These are phyloP conservation scores for Rhagophthalmus giganteus DNA, from an alignment of 2,888 invertebrate species.

Conservation along the genomic window DNA sequence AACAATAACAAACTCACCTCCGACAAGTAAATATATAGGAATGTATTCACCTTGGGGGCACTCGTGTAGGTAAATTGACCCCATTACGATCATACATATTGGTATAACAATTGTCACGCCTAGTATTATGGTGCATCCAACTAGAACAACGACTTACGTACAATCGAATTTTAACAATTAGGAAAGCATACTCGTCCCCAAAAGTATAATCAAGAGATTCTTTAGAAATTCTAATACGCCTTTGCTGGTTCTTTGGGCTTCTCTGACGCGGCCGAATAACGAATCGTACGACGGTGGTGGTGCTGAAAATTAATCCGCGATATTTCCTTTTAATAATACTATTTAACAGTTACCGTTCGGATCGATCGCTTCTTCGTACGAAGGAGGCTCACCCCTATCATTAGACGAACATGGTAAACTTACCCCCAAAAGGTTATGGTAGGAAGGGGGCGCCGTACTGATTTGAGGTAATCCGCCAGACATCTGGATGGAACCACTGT, in stretches of 20 bases:
- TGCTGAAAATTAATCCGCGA: slow-evolving; percentile 48
- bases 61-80: slow-evolving; percentile 64
- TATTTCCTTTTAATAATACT: neutral
- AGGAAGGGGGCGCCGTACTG: slow-evolving; percentile 39
- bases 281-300: slow-evolving; percentile 71
- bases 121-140: slow-evolving; percentile 67
- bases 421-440: slow-evolving; percentile 39
- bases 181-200: slow-evolving; percentile 67
- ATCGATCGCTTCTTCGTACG: slow-evolving; percentile 65
- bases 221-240: slow-evolving; percentile 65
- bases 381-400: slow-evolving; percentile 60
- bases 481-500: slow-evolving; percentile 31
- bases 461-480: slow-evolving; percentile 34
- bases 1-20: slow-evolving; percentile 51
- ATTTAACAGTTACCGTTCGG: slow-evolving; percentile 58
- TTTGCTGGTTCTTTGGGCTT: slow-evolving; percentile 63
- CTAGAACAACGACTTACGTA: slow-evolving; percentile 48
- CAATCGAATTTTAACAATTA: slow-evolving; percentile 4
- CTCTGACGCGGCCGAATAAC: slow-evolving; percentile 65
- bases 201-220: slow-evolving; percentile 61
- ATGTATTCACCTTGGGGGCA: slow-evolving; percentile 69
- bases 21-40: slow-evolving; percentile 69
- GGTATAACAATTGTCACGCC: slow-evolving; percentile 67
- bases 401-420: slow-evolving; percentile 32
- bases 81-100: slow-evolving; percentile 70